These are phyloP conservation scores for Aphelinus certus DNA, from an alignment of 1,140 invertebrate genomes.

Conservation along the genomic window DNA sequence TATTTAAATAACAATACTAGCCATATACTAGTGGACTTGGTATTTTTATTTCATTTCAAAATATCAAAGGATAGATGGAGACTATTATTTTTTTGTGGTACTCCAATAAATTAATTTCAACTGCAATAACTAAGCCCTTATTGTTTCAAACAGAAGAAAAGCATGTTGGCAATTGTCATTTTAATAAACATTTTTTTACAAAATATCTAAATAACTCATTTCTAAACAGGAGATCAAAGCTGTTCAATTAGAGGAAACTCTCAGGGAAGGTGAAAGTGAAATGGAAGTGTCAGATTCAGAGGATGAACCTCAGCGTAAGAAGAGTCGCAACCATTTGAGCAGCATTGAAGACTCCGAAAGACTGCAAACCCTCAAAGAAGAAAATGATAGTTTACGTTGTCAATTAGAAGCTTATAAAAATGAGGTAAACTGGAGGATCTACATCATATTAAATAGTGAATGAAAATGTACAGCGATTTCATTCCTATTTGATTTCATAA, in stretches of 20 bases:
- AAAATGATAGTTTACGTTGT: slow-evolving; percentile 90
- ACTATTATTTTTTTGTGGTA: background rate
- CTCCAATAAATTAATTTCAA: no score
- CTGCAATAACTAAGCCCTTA: no score
- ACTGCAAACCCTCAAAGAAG: slow-evolving; percentile 71
- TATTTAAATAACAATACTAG: no score
- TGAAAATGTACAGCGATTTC: background rate
- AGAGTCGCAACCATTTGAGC: slow-evolving; percentile 57
- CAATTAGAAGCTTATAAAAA: slow-evolving; percentile 95
- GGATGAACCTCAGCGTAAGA: slow-evolving; percentile 68
- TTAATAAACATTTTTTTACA: background rate
- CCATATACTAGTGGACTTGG: no score
- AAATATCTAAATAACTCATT: slow-evolving; percentile 34
- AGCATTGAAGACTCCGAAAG: slow-evolving; percentile 55
- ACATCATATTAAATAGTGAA: background rate
- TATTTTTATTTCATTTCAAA: background rate
- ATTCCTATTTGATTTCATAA: slow-evolving; percentile 7
- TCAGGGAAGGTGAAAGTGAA: slow-evolving; percentile 78
- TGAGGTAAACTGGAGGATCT: slow-evolving; percentile 69
- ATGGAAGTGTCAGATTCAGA: slow-evolving; percentile 86
- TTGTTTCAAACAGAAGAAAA: slow-evolving; percentile 17
- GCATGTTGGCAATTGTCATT: slow-evolving; percentile 32
- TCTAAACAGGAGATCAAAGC: slow-evolving; percentile 78
- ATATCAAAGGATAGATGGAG: slow-evolving; percentile 29
- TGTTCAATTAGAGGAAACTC: slow-evolving; percentile 77